Evolutionary conservation across 2,113 vertebrate genomes (phyloP), one percentile per base, ranked within the genome.

Genomic region (Aphyosemion australe): DNA sequence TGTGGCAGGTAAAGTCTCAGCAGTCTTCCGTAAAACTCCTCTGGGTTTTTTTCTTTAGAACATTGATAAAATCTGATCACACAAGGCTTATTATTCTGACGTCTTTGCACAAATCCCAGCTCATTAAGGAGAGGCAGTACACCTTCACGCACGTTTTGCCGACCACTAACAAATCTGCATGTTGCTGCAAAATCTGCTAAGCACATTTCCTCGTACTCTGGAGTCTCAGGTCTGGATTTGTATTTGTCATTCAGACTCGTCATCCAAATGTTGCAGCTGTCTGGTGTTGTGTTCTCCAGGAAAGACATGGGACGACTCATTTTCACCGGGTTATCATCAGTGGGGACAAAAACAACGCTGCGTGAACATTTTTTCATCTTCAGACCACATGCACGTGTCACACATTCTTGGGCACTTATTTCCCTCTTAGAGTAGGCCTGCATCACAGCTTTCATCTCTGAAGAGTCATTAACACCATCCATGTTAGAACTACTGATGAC

Each of bases 221-320:
- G 12, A 39, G 31, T 61, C 18, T 50, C 46, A 39, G 60, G 60
- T 49, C 60, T 49, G n/a, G 46, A 12, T 61, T 61, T 61, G 47
- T 50, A 61, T 20, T 61, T 61, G 5, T 61, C 46, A 10, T 12
- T 50, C 12, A 61, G 37, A 61, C 56, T 43, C 4, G 31, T 39
- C 32, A 61, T 61, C 32, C 60, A 61, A 3, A 61, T 10, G 14
- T 50, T 61, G 7, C 4, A 19, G 12, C 26, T 15, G 1, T 61
- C 46, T 6, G 41, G 4, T 13, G 59, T 5, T 4, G 16, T 48
- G 15, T 13, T 19, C 59, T 61, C 31, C 26, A 37, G n/a, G 45
- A 37, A 47, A 6, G 59, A 37, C 45, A 26, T 18, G 10, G 45
- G 45, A 7, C 6, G 41, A 16, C 26, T 48, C 57, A 60, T 60